A percentile compares a stretch with the other conserved stretches of the same genome.
Evolutionary conservation across 2,797 vertebrate species (phyloP).

Genomic region (Gambusia yucatana): DNA sequence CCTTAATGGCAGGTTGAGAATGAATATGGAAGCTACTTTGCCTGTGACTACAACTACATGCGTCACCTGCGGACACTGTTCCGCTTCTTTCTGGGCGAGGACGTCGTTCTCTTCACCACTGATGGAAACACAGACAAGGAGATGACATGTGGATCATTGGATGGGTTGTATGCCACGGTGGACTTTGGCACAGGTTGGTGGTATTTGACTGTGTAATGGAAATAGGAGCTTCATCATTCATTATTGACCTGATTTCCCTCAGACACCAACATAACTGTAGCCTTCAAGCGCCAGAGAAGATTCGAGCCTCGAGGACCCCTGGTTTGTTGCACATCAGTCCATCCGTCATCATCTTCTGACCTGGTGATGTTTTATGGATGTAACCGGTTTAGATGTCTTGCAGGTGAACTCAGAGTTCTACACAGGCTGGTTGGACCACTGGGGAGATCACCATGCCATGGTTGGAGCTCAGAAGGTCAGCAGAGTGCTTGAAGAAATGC

Average conservation of each 20-base stretch:
- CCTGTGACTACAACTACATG: conserved; percentile 91
- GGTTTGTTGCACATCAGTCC: conserved; percentile 76
- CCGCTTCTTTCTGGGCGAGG: conserved; percentile 83
- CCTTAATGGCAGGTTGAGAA: conserved; percentile 89
- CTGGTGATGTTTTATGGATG: background rate
- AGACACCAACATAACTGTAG: conserved; percentile 86
- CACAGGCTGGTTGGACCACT: conserved; percentile 98
- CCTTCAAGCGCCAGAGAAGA: conserved; percentile 86
- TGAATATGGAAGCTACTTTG: conserved; percentile 93
- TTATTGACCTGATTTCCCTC: conserved; percentile 5
- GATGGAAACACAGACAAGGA: conserved; percentile 84
- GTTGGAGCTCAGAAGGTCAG: conserved; percentile 79
- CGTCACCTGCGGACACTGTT: conserved; percentile 86
- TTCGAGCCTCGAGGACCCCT: conserved; percentile 90
- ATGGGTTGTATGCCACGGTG: conserved; percentile 89
- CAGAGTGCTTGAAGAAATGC: conserved; percentile 84
- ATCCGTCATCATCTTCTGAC: background rate
- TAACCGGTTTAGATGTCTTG: conserved; percentile 15
- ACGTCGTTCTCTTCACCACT: conserved; percentile 92
- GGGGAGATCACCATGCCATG: conserved; percentile 87
- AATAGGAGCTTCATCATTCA: background rate
- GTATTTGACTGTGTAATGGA: background rate
- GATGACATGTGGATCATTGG: conserved; percentile 88
- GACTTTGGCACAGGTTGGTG: conserved; percentile 93
- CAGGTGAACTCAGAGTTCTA: conserved; percentile 99